phyloP scores from a whole-genome alignment of 2,888 invertebrate genomes.

The Epirrhoe tristata region DNA sequence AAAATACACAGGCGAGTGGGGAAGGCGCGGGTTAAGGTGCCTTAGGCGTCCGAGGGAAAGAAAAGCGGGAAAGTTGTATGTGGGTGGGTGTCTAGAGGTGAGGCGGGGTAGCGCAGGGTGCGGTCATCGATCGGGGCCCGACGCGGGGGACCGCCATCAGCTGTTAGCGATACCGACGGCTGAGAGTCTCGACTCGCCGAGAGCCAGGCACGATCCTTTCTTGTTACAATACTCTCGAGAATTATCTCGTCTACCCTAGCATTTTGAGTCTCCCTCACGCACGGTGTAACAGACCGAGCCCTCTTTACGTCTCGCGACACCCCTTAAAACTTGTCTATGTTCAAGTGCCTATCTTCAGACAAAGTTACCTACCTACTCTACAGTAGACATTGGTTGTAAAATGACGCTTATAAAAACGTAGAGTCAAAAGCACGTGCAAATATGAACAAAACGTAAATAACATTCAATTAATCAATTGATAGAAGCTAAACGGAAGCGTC shows the following conservation, averaged over 20 bases:
- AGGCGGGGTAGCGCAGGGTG: conserved; percentile 67
- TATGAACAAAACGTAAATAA: conserved; percentile 42
- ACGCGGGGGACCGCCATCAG: conserved; percentile 73
- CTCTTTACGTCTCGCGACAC: conserved; percentile 39
- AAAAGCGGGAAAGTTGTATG: conserved; percentile 79
- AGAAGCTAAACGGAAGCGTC: conserved; percentile 62
- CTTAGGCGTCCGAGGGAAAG: conserved; percentile 64
- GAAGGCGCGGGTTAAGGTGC: conserved; percentile 50
- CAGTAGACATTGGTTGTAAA: conserved; percentile 9
- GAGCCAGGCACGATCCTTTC: conserved; percentile 37
- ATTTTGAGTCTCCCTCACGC: conserved; percentile 41
- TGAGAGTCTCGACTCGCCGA: conserved; percentile 52
- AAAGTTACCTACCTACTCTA: background rate
- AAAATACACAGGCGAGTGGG: conserved; percentile 50
- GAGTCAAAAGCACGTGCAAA: conserved; percentile 34
- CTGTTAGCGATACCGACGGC: conserved; percentile 65
- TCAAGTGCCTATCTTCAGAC: conserved; percentile 34
- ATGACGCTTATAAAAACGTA: conserved; percentile 15
- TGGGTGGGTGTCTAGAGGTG: conserved; percentile 65
- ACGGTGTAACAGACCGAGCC: conserved; percentile 39
- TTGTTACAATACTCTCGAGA: conserved; percentile 37
- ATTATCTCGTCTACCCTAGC: conserved; percentile 38
- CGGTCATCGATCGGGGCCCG: conserved; percentile 77
- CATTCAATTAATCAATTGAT: conserved; percentile 58
- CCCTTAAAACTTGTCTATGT: conserved; percentile 43